Evolutionary conservation across 2,797 vertebrate genomes (phyloP), one percentile per base, ranked within the genome.

Genomic region (Argentina silus): DNA sequence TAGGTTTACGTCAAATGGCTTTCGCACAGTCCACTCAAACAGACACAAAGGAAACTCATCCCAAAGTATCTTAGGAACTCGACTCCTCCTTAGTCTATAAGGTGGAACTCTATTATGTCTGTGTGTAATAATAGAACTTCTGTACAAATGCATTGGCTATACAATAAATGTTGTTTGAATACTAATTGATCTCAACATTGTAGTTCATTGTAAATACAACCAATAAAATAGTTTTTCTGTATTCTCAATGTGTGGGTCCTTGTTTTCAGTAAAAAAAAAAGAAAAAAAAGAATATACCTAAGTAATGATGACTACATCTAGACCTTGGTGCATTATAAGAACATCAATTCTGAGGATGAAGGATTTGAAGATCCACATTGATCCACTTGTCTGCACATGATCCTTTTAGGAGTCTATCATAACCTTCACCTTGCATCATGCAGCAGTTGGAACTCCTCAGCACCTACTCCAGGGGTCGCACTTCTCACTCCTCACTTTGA

Each of bases 181-280:
- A 6, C n/a, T 48, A 60, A 70, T 36, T 0, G 10, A 45, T 57
- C 10, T 59, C 60, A 45, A 27, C 47, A 45, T 48, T 73, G 44
- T 66, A 55, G 19, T 47, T 60, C 19, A 65, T 4, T 83, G 74
- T 81, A 71, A 72, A 80, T 84, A 73, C 43, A 81, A 69, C 1
- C 51, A 78, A 72, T 78, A 80, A 77, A 75, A 75, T 67, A 17
- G 19, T 63, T 78, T 45, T 79, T 44, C 61, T 70, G 66, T 56
- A n/a, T 50, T 27, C 48, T 43, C 3, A 44, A 43, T 42, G 23
- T 44, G 51, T 57, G 7, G 27, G 5, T 27, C 11, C 23, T 23
- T 51, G 21, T 27, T 23, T 27, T 15, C 12, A 67, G 47, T 67
- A 60, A 60, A n/a, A n/a, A 15, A 5, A n/a, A 1, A 55, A 17